Conservation (phyloP, 2,113 vertebrate species). For the Recurvirostra avosetta region DNA sequence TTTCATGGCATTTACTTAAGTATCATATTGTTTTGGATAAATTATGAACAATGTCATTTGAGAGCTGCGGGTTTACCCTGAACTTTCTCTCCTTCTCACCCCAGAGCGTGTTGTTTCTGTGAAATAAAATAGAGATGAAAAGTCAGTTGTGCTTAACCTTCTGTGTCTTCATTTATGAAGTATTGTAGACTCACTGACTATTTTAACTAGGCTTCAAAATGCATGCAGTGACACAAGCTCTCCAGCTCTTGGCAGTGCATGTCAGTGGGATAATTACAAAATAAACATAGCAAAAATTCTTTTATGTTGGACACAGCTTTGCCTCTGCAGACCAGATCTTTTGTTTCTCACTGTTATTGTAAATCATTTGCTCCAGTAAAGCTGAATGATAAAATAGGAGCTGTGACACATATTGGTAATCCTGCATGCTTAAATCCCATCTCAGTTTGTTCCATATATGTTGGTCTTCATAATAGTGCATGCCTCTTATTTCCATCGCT, state of each 20-base stretch:
- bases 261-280: background rate
- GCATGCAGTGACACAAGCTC: background rate
- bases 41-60: background rate
- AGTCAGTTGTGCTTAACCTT: background rate
- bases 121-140: conserved; percentile 39
- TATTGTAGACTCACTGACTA: background rate
- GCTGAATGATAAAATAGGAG: background rate
- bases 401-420: background rate
- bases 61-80: background rate
- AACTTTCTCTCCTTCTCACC: background rate
- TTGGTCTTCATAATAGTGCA: background rate
- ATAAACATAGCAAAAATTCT: background rate
- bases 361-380: background rate
- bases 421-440: background rate
- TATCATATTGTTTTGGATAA: background rate
- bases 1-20: background rate
- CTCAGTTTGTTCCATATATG: background rate
- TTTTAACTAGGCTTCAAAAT: background rate
- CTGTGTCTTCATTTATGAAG: background rate
- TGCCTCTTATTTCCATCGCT: background rate
- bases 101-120: background rate
- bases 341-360: background rate
- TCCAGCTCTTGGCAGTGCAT: background rate
- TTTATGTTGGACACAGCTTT: background rate
- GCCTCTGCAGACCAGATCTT: background rate